Conservation (phyloP, 2,888 invertebrate species). For the Drosophila emarginata region DNA sequence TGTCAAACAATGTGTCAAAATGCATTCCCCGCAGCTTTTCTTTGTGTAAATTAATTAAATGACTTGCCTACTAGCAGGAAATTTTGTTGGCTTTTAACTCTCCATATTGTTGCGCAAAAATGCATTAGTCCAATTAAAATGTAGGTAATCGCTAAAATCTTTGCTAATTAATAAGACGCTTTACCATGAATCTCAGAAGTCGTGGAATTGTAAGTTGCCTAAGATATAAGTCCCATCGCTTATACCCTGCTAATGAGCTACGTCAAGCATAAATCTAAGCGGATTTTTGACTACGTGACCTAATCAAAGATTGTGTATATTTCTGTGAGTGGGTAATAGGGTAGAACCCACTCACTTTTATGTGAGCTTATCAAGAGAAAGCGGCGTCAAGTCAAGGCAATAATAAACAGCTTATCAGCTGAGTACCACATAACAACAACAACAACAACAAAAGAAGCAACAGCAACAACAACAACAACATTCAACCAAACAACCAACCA, state of each 20-base stretch:
- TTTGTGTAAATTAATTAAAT: slow-evolving; percentile 68
- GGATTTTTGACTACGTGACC: slow-evolving; percentile 31
- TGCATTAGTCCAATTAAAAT: slow-evolving; percentile 70
- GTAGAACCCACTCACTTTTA: slow-evolving; percentile 6
- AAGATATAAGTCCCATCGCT: background rate
- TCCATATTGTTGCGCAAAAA: slow-evolving; percentile 15
- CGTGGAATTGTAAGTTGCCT: background rate
- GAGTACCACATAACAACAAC: slow-evolving; percentile 15
- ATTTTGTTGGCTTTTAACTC: slow-evolving; percentile 47
- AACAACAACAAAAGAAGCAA: slow-evolving; percentile 10
- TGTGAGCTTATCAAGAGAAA: slow-evolving; percentile 40
- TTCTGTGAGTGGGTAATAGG: background rate
- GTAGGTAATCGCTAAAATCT: slow-evolving; percentile 58
- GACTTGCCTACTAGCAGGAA: slow-evolving; percentile 46
- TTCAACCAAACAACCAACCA: slow-evolving; percentile 35
- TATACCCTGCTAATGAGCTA: slow-evolving; percentile 49
- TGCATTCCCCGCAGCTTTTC: slow-evolving; percentile 45
- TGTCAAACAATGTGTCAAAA: slow-evolving; percentile 78
- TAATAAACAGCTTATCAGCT: slow-evolving; percentile 64
- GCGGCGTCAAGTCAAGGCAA: slow-evolving; percentile 14
- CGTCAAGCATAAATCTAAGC: slow-evolving; percentile 43
- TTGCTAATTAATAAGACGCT: slow-evolving; percentile 49
- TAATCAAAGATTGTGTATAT: background rate
- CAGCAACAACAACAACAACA: slow-evolving; percentile 27
- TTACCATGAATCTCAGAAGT: background rate